These are phyloP conservation scores for Linhomoeus sp. DNA, from an alignment of 2,888 invertebrate genomes.

Conservation along the genomic window DNA sequence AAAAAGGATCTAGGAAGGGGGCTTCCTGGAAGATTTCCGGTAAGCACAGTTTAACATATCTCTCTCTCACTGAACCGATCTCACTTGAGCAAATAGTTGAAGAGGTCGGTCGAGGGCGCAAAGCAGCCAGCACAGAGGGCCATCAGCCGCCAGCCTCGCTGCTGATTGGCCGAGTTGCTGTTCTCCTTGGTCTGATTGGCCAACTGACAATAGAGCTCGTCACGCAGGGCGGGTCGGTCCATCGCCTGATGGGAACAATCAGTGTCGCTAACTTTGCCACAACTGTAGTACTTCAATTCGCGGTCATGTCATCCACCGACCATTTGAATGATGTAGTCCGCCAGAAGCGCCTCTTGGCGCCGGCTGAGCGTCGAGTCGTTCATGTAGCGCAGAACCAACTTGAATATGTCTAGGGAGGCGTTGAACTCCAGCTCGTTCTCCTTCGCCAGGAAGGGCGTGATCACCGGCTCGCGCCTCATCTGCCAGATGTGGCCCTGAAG, in stretches of 20 bases:
- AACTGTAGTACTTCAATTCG: too few species aligned
- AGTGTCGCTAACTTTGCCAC: too few species aligned
- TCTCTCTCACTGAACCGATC: too few species aligned
- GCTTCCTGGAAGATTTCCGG: too few species aligned
- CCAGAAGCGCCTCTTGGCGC: conserved; percentile 54
- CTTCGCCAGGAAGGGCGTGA: conserved; percentile 69
- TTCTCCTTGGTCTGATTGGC: conserved; percentile 72
- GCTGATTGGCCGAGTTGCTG: conserved; percentile 33
- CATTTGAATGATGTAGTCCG: conserved; percentile 82
- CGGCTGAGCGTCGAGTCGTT: conserved; percentile 58
- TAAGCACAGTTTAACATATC: too few species aligned
- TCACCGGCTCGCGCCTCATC: conserved; percentile 68
- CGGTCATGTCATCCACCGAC: conserved; percentile 18
- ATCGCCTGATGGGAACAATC: conserved; percentile 46
- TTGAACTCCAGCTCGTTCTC: conserved; percentile 73
- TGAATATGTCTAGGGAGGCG: conserved; percentile 75
- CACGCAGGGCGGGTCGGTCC: conserved; percentile 50
- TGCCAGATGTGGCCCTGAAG: conserved; percentile 42
- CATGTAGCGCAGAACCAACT: conserved; percentile 78
- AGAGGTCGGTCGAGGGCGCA: conserved; percentile 61
- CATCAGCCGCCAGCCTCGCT: conserved; percentile 69
- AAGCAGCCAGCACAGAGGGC: conserved; percentile 73
- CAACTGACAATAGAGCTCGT: conserved; percentile 72
- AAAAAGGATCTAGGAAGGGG: too few species aligned
- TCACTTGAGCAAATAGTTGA: conserved; percentile 67